These are phyloP conservation scores for Drosophila willistoni DNA, from an alignment of 1,140 invertebrate genomes.

Conservation along the genomic window DNA sequence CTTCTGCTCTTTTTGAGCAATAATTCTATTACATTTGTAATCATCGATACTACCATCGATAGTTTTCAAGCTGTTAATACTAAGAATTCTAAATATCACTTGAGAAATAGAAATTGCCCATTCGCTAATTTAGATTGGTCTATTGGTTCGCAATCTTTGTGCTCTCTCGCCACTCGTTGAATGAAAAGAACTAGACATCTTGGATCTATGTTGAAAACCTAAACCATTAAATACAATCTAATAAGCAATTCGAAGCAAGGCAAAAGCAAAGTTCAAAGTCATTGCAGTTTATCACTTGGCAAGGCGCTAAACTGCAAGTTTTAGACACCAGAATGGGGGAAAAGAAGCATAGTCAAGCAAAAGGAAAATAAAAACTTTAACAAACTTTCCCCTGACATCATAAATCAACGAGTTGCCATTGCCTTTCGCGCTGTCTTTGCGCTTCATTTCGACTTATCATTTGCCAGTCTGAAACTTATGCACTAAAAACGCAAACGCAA, in stretches of 20 bases:
- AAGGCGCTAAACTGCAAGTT: slow-evolving; percentile 71
- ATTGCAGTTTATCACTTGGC: slow-evolving; percentile 70
- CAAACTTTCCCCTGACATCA: slow-evolving; percentile 66
- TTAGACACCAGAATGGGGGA: slow-evolving; percentile 24
- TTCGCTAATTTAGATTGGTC: no score
- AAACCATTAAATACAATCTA: slow-evolving; percentile 55
- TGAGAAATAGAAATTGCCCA: no score
- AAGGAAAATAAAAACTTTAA: slow-evolving; percentile 2
- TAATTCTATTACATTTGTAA: no score
- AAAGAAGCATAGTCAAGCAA: background rate
- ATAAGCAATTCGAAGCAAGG: slow-evolving; percentile 37
- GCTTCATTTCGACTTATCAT: slow-evolving; percentile 74
- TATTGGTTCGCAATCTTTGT: no score
- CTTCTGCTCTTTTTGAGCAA: no score
- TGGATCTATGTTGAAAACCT: background rate
- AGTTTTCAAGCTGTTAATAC: no score
- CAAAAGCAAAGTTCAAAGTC: slow-evolving; percentile 43
- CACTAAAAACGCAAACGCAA: slow-evolving; percentile 55
- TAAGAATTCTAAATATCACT: no score
- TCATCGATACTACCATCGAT: no score
- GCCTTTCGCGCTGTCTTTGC: slow-evolving; percentile 8
- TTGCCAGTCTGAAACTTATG: slow-evolving; percentile 54
- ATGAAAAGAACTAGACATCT: background rate
- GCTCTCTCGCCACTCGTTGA: no score
- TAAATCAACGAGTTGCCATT: slow-evolving; percentile 66